Conservation (phyloP, 2,888 invertebrate species). For the Heliconius hortense region DNA sequence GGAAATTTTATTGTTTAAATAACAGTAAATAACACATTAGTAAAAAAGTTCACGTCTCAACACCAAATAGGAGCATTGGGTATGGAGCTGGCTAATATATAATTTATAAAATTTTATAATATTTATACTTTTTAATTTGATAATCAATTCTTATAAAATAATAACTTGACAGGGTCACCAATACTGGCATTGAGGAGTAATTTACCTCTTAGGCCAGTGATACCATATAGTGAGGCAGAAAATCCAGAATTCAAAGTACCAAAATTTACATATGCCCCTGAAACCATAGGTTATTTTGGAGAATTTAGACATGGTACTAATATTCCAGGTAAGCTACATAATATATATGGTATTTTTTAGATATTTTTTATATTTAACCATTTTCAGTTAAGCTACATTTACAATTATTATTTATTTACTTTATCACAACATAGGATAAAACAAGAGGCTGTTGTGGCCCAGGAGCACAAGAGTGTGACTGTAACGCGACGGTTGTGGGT, state of each 20-base stretch:
- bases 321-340: constrained; percentile 85
- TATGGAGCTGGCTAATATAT: too few relatives aligned
- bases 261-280: constrained; percentile 83
- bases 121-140: background rate
- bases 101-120: background rate
- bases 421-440: too few relatives aligned
- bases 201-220: constrained; percentile 85
- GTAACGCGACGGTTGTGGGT: too few relatives aligned
- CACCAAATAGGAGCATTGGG: background rate
- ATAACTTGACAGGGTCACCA: constrained; percentile 74
- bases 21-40: background rate
- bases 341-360: background rate
- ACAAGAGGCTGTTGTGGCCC: too few relatives aligned
- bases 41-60: background rate
- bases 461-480: too few relatives aligned
- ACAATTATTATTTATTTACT: too few relatives aligned
- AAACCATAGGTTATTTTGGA: constrained; percentile 80
- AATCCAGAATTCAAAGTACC: constrained; percentile 82
- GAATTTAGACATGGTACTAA: constrained; percentile 85
- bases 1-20: background rate
- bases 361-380: background rate
- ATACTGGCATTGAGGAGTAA: constrained; percentile 86
- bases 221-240: constrained; percentile 79
- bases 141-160: background rate
- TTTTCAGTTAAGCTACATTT: background rate